Evolutionary conservation across 2,797 vertebrate genomes (phyloP).

Genomic region (Momotus momota): DNA sequence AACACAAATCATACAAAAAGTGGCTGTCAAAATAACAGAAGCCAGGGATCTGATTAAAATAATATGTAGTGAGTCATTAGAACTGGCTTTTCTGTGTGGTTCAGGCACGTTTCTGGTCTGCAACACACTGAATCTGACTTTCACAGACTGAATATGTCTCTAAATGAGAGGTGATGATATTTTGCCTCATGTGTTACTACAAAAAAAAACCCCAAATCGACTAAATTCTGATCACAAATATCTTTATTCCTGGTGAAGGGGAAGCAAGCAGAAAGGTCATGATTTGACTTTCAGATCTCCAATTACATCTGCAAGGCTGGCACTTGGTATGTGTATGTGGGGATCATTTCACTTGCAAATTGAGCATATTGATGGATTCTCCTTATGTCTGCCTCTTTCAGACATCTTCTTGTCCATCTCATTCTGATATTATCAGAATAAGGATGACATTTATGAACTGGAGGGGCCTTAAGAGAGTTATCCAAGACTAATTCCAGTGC

Average conservation of each 20-base stretch:
- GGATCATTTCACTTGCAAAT: slow-evolving; percentile 61
- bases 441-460: background rate
- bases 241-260: slow-evolving; percentile 1
- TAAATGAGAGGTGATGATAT: background rate
- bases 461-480: background rate
- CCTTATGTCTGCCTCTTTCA: background rate
- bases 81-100: slow-evolving; percentile 15
- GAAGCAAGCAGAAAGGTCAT: slow-evolving; percentile 24
- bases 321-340: background rate
- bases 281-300: slow-evolving; percentile 65
- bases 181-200: background rate
- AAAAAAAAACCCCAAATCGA: background rate
- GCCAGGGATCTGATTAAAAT: background rate
- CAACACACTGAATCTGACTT: background rate
- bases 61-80: slow-evolving; percentile 26
- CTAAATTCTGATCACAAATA: slow-evolving; percentile 42
- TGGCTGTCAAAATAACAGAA: background rate
- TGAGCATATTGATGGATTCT: background rate
- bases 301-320: slow-evolving; percentile 31
- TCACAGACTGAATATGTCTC: background rate
- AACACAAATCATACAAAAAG: background rate
- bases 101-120: slow-evolving; percentile 23
- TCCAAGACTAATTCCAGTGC: background rate
- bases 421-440: background rate
- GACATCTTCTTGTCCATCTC: background rate